These are phyloP conservation scores for Cassiopea xamachana DNA, from an alignment of 30 jellyfish, hydroid and myxozoan genomes.

Conservation along the genomic window DNA sequence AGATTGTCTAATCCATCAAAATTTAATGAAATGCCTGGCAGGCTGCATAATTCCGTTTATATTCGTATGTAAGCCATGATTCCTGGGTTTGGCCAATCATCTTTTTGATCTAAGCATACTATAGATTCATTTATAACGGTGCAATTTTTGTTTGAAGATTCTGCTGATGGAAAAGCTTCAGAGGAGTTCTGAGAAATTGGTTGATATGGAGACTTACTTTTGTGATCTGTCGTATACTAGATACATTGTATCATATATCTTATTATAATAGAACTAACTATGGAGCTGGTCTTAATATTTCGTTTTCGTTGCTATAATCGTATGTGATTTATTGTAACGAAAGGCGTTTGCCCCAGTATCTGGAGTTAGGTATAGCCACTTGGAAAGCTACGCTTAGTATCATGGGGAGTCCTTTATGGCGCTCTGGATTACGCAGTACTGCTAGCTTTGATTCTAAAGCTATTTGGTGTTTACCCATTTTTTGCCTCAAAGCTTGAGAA, in stretches of 20 bases:
- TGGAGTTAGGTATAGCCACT: slow-evolving; percentile 60
- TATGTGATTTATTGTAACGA: slow-evolving; percentile 25
- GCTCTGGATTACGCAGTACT: too few relatives aligned
- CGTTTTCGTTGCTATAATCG: slow-evolving; percentile 29
- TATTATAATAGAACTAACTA: slow-evolving; percentile 63
- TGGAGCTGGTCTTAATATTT: slow-evolving; percentile 76
- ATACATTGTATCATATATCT: slow-evolving; percentile 41
- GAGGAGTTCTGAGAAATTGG: slow-evolving; percentile 11
- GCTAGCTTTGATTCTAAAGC: too few relatives aligned
- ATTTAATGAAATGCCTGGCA: too few relatives aligned
- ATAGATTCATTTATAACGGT: too few relatives aligned
- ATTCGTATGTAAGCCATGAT: too few relatives aligned
- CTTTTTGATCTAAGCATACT: too few relatives aligned
- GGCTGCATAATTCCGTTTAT: too few relatives aligned
- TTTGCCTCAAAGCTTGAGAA: too few relatives aligned
- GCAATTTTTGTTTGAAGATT: slow-evolving; percentile 8
- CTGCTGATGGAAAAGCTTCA: slow-evolving; percentile 27
- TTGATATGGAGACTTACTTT: slow-evolving; percentile 1
- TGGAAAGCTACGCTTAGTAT: not conserved
- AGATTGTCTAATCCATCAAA: too few relatives aligned
- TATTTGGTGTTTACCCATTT: too few relatives aligned
- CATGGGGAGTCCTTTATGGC: not conserved
- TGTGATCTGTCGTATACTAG: slow-evolving; percentile 49
- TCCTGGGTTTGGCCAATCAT: too few relatives aligned
- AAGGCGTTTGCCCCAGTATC: not conserved